Evolutionary conservation across 2,113 vertebrate genomes (phyloP).

Genomic region (Meriones unguiculatus): DNA sequence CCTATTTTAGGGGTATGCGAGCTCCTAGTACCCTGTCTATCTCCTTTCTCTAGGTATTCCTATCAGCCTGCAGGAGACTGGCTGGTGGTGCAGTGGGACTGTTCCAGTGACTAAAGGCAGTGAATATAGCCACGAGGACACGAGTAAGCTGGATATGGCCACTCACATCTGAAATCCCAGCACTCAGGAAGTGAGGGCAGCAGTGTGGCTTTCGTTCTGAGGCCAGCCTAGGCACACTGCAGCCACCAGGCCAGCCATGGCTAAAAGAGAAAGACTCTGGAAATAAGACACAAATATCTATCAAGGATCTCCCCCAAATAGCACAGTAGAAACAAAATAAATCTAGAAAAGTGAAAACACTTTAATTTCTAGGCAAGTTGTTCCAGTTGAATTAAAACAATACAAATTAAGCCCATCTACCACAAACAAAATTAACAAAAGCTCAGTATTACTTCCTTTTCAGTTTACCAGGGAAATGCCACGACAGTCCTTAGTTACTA

Average conservation of each 20-base stretch:
- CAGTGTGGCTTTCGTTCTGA: neutral
- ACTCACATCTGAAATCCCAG: neutral
- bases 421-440: neutral
- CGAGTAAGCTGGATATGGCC: neutral
- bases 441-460: slow-evolving; percentile 31
- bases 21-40: neutral
- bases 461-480: neutral
- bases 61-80: neutral
- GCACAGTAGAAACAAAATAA: neutral
- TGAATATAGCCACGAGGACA: neutral
- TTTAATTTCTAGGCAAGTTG: slow-evolving; percentile 24
- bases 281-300: neutral
- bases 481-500: slow-evolving; percentile 2
- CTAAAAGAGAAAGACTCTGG: neutral
- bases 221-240: neutral
- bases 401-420: neutral
- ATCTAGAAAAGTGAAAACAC: slow-evolving; percentile 51
- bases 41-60: neutral
- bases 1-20: neutral
- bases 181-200: neutral
- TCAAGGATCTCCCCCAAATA: slow-evolving; percentile 6
- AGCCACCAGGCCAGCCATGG: neutral
- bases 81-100: neutral
- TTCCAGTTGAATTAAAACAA: slow-evolving; percentile 26
- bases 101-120: neutral